Evolutionary conservation across 2,797 vertebrate species (phyloP).

Genomic region (Argya squamiceps): DNA sequence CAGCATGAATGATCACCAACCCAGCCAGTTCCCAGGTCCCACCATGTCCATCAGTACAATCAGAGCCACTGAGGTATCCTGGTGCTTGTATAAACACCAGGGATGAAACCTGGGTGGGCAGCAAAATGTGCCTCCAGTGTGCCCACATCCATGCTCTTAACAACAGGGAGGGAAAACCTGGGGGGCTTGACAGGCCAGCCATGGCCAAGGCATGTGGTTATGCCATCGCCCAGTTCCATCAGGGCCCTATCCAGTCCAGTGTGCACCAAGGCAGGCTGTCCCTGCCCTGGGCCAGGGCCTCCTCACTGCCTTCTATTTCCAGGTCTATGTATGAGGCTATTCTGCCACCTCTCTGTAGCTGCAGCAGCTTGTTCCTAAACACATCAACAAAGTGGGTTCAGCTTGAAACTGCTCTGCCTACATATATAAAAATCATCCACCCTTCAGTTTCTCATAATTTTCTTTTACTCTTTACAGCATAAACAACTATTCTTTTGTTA

Average conservation of each 20-base stretch:
- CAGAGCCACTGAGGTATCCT: neutral
- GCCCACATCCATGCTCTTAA: neutral
- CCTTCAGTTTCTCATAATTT: neutral
- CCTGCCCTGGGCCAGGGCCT: neutral
- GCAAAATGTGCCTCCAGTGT: neutral
- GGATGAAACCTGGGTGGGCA: neutral
- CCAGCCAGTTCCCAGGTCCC: neutral
- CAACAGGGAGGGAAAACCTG: neutral
- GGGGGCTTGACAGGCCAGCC: fast-evolving
- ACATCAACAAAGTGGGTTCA: neutral
- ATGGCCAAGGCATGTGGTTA: fast-evolving
- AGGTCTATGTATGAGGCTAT: neutral
- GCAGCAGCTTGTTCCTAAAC: neutral
- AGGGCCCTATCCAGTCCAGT: fast-evolving
- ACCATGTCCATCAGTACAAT: neutral
- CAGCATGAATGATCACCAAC: neutral
- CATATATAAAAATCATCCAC: neutral
- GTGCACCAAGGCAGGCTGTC: neutral
- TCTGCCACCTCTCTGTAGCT: constrained; percentile 44
- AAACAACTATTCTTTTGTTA: neutral
- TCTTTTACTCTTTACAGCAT: neutral
- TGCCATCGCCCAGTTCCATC: neutral
- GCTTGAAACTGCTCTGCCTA: neutral
- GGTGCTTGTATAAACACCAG: neutral
- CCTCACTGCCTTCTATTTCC: neutral